phyloP scores from a whole-genome alignment of 2,113 vertebrate species.

The Rutilus rutilus region DNA sequence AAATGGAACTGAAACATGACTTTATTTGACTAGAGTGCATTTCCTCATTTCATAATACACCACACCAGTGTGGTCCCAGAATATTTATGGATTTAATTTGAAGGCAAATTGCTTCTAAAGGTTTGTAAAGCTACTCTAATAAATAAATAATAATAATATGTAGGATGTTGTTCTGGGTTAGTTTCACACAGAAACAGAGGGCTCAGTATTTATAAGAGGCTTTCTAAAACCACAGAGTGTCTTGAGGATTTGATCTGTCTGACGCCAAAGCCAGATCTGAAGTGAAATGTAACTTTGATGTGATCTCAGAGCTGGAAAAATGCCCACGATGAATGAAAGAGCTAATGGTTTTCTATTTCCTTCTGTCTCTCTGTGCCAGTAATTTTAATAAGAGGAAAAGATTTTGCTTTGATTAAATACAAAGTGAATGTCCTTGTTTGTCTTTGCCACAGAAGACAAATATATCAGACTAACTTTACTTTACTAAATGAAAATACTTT shows the following conservation, averaged over 20 bases:
- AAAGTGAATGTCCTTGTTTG: background rate
- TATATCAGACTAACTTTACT: background rate
- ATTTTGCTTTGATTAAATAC: conserved; percentile 21
- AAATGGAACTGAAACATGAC: background rate
- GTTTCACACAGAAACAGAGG: background rate
- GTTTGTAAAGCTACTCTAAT: background rate
- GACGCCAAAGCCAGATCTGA: conserved; percentile 26
- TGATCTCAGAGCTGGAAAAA: conserved; percentile 16
- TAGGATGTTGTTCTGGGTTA: background rate
- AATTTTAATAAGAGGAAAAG: background rate
- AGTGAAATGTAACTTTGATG: conserved; percentile 35
- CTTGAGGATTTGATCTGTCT: conserved; percentile 17
- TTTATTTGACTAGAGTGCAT: background rate
- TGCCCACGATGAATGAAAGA: conserved; percentile 34
- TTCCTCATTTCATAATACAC: background rate
- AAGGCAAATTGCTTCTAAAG: conserved; percentile 3
- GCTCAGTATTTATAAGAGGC: background rate
- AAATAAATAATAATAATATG: background rate
- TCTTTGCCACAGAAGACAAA: background rate
- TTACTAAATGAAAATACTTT: background rate
- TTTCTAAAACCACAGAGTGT: conserved; percentile 9
- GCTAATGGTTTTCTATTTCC: background rate
- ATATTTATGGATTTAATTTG: conserved; percentile 1
- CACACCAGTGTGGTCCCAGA: background rate
- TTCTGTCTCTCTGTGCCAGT: background rate